Evolutionary conservation across 2,113 vertebrate genomes (phyloP), one percentile per base, ranked within the genome.

Genomic region (Sterna hirundo): DNA sequence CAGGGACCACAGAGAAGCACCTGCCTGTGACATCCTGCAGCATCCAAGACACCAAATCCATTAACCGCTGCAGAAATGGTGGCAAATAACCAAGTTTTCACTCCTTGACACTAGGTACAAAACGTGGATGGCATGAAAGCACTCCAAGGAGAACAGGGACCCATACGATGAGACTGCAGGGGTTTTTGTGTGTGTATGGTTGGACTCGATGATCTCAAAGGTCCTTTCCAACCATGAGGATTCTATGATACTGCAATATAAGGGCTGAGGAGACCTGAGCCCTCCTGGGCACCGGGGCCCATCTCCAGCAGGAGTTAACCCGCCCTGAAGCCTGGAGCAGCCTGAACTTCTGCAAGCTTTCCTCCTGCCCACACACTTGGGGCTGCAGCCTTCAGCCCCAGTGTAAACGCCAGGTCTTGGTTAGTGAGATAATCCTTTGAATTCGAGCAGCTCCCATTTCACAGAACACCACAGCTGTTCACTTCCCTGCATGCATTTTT

Each of bases 391-490:
- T 40, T 34, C 68, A 60, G 68, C 40, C 58, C 74, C 51, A 38
- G 44, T 6, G 10, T 38, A 75, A 71, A 92, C 57, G 51, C 66
- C 86, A 79, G 75, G 38, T n/a, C 86, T 34, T 22, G 66, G 86
- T 58, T 64, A 71, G 75, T 32, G 76, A 49, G 57, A 79, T n/a
- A 79, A 90, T 71, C 62, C 91, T 55, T 6, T 42, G 93, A 88
- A 86, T 82, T 47, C 9, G 3, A 83, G 89, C 95, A 92, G 93
- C 91, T 96, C 88, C 93, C 78, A 30, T 90, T 94, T 75, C 94
- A 84, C 91, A 64, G 52, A 51, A 30, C 51, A n/a, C 5, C 87
- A 82, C 85, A 91, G 88, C 90, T 93, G 90, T 38, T 90, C 82
- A 15, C 52, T 76, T 66, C 78, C 84, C 92, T 34, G 66, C 69